These are phyloP conservation scores for Anabas testudineus DNA, from an alignment of 2,797 vertebrate genomes.

Conservation along the genomic window DNA sequence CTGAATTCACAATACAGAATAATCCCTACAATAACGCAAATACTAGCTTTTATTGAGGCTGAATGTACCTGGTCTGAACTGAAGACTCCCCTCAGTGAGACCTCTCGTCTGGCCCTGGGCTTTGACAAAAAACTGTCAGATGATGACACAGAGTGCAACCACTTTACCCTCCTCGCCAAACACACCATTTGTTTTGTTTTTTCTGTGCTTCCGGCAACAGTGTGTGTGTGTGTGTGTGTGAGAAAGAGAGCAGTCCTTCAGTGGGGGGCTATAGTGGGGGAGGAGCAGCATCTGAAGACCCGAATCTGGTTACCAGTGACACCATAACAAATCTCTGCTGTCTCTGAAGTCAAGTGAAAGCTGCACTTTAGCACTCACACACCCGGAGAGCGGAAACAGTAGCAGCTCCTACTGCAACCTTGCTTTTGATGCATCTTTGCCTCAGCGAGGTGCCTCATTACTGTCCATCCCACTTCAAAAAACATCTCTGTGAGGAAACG, in stretches of 20 bases:
- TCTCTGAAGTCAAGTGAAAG: conserved; percentile 56
- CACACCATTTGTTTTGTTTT: conserved; percentile 38
- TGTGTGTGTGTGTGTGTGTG: neutral
- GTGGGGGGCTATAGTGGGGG: conserved; percentile 10
- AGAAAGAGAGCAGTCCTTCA: conserved; percentile 18
- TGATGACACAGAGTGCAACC: conserved; percentile 77
- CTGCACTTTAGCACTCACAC: conserved; percentile 25
- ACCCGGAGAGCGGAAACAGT: conserved; percentile 25
- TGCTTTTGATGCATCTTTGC: conserved; percentile 51
- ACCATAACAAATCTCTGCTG: conserved; percentile 39
- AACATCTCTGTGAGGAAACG: conserved; percentile 20
- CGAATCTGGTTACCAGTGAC: conserved; percentile 48
- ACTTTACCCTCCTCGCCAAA: conserved; percentile 49
- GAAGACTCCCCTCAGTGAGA: conserved; percentile 55
- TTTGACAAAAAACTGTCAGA: conserved; percentile 75
- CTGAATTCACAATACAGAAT: conserved; percentile 3
- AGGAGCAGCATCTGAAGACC: conserved; percentile 34
- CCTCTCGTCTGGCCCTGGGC: conserved; percentile 62
- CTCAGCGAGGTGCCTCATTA: conserved; percentile 74
- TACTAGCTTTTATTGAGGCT: conserved; percentile 33
- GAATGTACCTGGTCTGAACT: conserved; percentile 42
- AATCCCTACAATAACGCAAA: conserved; percentile 20
- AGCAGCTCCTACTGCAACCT: conserved; percentile 2
- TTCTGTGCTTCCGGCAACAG: conserved; percentile 23
- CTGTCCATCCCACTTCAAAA: conserved; percentile 25